Evolutionary conservation across 2,797 vertebrate species (phyloP), one percentile per base, ranked within the genome.

Genomic region (Scyliorhinus canicula): DNA sequence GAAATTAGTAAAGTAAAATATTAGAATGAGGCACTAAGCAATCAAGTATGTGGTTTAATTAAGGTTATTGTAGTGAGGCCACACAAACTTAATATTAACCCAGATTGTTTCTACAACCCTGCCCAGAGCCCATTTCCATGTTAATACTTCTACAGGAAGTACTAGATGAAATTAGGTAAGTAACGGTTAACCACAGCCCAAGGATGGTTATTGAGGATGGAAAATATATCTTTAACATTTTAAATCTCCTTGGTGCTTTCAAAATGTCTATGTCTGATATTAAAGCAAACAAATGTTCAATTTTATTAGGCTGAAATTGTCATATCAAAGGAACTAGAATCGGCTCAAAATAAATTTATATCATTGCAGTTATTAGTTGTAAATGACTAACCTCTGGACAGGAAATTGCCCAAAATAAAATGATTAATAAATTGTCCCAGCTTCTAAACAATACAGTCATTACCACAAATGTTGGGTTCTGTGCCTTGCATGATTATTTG

Each of bases 401-500:
- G 52, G 86, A 90, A 57, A 60, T 90, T 60, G 55, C 52, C 52
- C 52, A n/a, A 90, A 60, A 55, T 90, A 57, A 90, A 90, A 90
- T 90, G 35, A 90, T 90, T 88, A 50, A 85, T 85, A 90, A 57
- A 12, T 90, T 55, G 57, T 7, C 55, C 12, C 31, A 60, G n/a
- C 86, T 57, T 35, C 14, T 55, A n/a, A 60, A 90, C 86, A 90
- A 60, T 90, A 57, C 67, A 52, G 93, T 52, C 90, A 93, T 47
- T 93, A 93, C 40, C 40, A 67, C 63, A 93, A 69, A 67, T 69
- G 91, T 50, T 93, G 65, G 40, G 63, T 93, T 88, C 60, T 65
- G 88, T 65, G 60, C 24, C 50, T 94, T 52, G 44, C 67, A 74
- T 28, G 55, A 44, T 71, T 55, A 93, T 31, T 50, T 94, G 67